Evolutionary conservation across 2,113 vertebrate species (phyloP).

Genomic region (Chaetodon trifascialis): DNA sequence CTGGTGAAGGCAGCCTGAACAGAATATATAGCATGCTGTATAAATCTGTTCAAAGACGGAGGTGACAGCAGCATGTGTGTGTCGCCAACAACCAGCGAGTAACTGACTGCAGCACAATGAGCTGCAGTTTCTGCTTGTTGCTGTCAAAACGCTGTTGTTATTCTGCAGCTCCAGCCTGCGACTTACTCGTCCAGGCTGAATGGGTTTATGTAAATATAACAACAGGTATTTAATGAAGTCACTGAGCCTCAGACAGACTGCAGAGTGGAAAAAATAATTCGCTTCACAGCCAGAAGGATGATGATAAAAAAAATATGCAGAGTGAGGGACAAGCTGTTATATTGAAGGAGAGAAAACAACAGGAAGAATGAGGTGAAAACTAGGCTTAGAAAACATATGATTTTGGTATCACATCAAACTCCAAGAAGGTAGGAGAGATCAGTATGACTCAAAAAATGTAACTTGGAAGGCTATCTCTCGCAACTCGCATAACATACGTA

Average conservation of each 20-base stretch:
- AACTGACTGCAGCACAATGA: conserved; percentile 29
- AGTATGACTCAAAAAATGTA: no score
- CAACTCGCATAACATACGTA: no score
- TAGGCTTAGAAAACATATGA: not conserved
- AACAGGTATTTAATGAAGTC: conserved; percentile 31
- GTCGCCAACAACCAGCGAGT: conserved; percentile 26
- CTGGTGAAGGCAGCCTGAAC: conserved; percentile 32
- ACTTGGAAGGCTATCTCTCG: no score
- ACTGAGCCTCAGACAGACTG: conserved; percentile 4
- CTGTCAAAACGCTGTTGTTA: conserved; percentile 8
- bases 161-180: not conserved
- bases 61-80: conserved; percentile 22
- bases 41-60: conserved; percentile 42
- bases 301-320: not conserved
- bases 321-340: not conserved
- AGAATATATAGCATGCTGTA: conserved; percentile 50
- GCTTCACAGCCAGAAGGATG: not conserved
- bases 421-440: no score
- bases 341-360: not conserved
- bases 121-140: not conserved
- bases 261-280: not conserved
- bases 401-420: not conserved
- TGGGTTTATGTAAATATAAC: conserved; percentile 38
- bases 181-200: conserved; percentile 8
- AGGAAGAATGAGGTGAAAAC: not conserved